phyloP scores from a whole-genome alignment of 1,140 invertebrate species.

The Macrobrachium nipponense region DNA sequence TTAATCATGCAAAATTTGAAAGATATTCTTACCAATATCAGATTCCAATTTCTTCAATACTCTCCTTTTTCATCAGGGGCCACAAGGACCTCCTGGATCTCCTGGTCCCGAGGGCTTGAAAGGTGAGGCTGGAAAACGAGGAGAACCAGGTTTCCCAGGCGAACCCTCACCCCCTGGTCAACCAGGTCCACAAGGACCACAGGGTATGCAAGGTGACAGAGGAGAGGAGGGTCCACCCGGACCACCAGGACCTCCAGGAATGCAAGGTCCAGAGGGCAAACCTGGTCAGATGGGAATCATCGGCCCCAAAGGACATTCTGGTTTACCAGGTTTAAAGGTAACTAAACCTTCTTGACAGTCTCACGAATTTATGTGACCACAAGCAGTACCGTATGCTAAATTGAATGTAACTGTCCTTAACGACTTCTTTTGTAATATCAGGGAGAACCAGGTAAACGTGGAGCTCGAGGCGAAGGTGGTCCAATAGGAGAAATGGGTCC shows the following conservation, averaged over 20 bases:
- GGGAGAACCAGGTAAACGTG: slow-evolving; percentile 46
- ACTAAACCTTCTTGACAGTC: neutral
- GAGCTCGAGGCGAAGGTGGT: slow-evolving; percentile 40
- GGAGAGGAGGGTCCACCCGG: slow-evolving; percentile 68
- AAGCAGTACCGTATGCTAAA: too few relatives aligned
- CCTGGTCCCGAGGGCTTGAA: slow-evolving; percentile 52
- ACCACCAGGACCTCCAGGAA: slow-evolving; percentile 66
- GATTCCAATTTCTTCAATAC: neutral
- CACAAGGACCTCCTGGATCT: slow-evolving; percentile 57
- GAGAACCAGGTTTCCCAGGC: slow-evolving; percentile 67
- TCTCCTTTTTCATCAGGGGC: slow-evolving; percentile 31
- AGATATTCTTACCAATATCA: neutral
- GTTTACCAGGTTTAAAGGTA: slow-evolving; percentile 49
- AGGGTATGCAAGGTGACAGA: slow-evolving; percentile 67
- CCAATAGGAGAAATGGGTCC: slow-evolving; percentile 66
- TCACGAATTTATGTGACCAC: neutral
- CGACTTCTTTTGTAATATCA: neutral
- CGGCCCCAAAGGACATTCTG: slow-evolving; percentile 58
- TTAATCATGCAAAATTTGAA: too few relatives aligned
- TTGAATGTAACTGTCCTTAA: neutral
- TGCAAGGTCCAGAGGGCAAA: slow-evolving; percentile 66
- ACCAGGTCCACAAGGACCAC: slow-evolving; percentile 68
- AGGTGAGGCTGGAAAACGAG: slow-evolving; percentile 61
- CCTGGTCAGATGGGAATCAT: slow-evolving; percentile 65
- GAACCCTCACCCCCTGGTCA: slow-evolving; percentile 66